phyloP scores from a whole-genome alignment of 2,113 vertebrate genomes.

The Podilymbus podiceps region DNA sequence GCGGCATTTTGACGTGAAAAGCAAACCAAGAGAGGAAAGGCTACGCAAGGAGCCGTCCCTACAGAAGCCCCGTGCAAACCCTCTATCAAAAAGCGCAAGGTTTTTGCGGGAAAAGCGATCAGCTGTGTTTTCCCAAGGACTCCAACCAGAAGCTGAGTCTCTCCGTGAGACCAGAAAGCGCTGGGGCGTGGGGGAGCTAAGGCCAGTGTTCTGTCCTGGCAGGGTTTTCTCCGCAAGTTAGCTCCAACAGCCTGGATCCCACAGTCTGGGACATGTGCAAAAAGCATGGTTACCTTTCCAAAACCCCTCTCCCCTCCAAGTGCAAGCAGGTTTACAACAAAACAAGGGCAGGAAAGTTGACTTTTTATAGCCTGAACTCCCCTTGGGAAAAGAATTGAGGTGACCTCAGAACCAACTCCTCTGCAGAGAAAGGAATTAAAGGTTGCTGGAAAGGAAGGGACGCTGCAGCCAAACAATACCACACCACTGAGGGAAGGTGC shows the following conservation, averaged over 20 bases:
- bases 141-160: neutral
- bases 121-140: neutral
- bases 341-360: constrained; percentile 36
- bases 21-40: neutral
- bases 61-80: neutral
- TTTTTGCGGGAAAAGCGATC: neutral
- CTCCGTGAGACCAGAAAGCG: neutral
- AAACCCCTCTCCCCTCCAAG: neutral
- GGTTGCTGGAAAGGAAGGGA: constrained; percentile 19
- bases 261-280: neutral
- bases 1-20: neutral
- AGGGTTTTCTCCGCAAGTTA: neutral
- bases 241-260: neutral
- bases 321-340: neutral
- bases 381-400: constrained; percentile 19
- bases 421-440: constrained; percentile 29
- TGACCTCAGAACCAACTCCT: constrained; percentile 30
- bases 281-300: neutral
- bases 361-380: constrained; percentile 12
- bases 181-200: neutral
- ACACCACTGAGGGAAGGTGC: neutral
- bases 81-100: neutral
- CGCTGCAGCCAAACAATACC: neutral
- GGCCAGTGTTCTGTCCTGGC: neutral
- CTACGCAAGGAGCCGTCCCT: neutral